Conservation (phyloP, 2,797 vertebrate species). For the Chloroceryle inda region DNA sequence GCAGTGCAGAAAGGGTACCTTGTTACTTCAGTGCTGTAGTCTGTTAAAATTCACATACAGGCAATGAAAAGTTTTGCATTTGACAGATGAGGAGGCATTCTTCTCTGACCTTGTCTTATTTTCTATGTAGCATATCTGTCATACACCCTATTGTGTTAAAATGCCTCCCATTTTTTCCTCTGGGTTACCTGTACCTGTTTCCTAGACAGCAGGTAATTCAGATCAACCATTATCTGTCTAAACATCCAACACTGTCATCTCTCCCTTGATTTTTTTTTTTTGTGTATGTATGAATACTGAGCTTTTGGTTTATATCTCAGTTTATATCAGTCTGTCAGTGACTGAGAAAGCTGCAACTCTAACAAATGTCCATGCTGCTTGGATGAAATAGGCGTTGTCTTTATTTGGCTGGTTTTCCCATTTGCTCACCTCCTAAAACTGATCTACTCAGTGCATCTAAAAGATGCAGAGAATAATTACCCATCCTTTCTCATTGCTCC, state of each 20-base stretch:
- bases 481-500: neutral
- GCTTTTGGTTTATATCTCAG: neutral
- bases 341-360: neutral
- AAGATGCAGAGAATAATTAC: neutral
- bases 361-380: neutral
- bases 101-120: neutral
- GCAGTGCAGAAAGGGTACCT: neutral
- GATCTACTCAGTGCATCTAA: neutral
- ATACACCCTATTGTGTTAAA: neutral
- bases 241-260: neutral
- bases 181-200: neutral
- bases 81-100: neutral
- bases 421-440: rapidly evolving
- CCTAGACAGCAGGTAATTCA: neutral
- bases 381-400: neutral
- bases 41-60: neutral
- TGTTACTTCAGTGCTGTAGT: neutral
- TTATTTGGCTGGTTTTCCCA: neutral
- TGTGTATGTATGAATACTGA: neutral
- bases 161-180: neutral
- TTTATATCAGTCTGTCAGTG: neutral
- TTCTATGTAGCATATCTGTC: neutral
- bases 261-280: neutral
- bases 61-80: neutral
- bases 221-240: neutral